Percentiles rank a stretch among this genome's conserved stretches.
phyloP scores from a whole-genome alignment of 2,888 invertebrate species.

The Ichneumon xanthorius region DNA sequence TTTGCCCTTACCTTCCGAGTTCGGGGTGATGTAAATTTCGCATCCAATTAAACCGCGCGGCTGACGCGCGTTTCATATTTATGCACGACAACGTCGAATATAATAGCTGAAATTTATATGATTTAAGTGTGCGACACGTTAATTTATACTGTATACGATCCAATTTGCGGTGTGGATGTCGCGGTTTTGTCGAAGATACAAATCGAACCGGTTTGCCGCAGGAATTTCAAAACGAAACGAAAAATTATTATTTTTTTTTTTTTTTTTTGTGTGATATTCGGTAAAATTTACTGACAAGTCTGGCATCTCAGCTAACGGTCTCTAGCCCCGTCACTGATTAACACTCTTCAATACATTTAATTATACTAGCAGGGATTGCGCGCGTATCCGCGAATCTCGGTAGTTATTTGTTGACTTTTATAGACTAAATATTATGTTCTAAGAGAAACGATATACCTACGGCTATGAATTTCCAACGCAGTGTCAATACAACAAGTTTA shows the following conservation, averaged over 20 bases:
- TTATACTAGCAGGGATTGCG: background rate
- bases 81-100: background rate
- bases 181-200: background rate
- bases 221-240: background rate
- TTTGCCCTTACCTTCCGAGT: background rate
- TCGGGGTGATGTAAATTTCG: background rate
- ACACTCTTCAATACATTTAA: background rate
- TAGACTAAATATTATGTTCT: background rate
- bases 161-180: background rate
- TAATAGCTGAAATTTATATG: background rate
- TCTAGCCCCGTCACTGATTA: background rate
- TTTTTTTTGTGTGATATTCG: background rate
- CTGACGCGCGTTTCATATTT: background rate
- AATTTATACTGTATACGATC: background rate
- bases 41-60: constrained; percentile 5
- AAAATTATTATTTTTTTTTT: background rate
- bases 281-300: background rate
- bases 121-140: constrained; percentile 3
- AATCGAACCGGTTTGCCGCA: background rate
- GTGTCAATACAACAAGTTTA: no score
- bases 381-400: background rate
- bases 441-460: no score
- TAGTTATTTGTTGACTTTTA: background rate
- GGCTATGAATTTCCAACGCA: no score
- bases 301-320: background rate